These are phyloP conservation scores for Erebia aethiops DNA, from an alignment of 2,888 invertebrate species.

Conservation along the genomic window DNA sequence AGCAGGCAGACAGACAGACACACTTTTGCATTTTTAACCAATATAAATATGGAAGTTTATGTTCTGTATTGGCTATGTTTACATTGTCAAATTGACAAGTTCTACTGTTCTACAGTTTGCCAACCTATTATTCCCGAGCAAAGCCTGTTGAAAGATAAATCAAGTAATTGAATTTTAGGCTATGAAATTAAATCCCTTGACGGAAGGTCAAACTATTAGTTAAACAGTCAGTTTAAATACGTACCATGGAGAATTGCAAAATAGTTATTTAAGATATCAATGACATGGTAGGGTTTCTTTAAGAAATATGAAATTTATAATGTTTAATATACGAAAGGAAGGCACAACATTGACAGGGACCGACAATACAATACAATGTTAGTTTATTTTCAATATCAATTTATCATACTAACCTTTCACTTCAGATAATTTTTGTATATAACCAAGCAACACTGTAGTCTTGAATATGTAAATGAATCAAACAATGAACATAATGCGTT, in stretches of 20 bases:
- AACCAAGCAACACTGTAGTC: constrained; percentile 4
- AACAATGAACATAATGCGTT: not conserved
- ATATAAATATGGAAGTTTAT: too few relatives aligned
- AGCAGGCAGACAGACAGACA: too few relatives aligned
- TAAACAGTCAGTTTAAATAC: constrained; percentile 21
- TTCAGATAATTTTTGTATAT: constrained; percentile 30
- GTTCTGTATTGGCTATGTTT: not conserved
- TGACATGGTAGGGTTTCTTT: too few relatives aligned
- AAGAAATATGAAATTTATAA: too few relatives aligned
- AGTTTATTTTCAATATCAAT: not conserved
- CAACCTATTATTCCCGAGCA: constrained; percentile 22
- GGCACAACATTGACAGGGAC: not conserved
- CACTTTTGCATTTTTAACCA: too few relatives aligned
- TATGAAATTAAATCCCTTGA: constrained; percentile 27
- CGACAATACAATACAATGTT: constrained; percentile 33
- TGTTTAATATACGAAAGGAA: not conserved
- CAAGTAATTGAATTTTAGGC: constrained; percentile 28
- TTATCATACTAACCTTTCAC: constrained; percentile 49
- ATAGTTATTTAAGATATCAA: not conserved
- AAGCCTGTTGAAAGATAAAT: constrained; percentile 33
- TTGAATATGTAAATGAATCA: not conserved
- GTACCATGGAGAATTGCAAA: constrained; percentile 9
- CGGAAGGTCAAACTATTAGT: constrained; percentile 23
- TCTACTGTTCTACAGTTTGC: not conserved
- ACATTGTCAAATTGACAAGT: not conserved